phyloP scores from a whole-genome alignment of 2,888 invertebrate species.

The Dasysyrphus tricinctus region DNA sequence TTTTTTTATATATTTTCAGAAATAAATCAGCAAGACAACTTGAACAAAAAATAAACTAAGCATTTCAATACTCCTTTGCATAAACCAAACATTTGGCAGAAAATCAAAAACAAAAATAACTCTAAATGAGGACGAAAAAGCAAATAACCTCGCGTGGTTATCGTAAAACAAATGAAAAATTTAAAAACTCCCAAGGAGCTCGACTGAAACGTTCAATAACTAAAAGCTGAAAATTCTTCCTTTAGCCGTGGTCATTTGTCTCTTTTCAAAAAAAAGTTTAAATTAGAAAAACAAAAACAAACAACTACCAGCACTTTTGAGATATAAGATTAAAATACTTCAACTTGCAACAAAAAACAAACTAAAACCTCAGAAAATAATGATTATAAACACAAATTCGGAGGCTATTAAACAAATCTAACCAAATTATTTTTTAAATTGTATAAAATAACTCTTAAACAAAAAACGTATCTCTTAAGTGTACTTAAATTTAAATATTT shows the following conservation, averaged over 20 bases:
- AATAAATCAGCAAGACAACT: background rate
- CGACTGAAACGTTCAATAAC: slow-evolving; percentile 62
- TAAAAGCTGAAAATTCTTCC: slow-evolving; percentile 70
- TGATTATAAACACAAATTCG: background rate
- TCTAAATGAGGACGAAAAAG: slow-evolving; percentile 75
- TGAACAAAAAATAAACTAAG: background rate
- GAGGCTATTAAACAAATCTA: slow-evolving; percentile 15
- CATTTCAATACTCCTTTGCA: background rate
- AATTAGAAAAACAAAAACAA: slow-evolving; percentile 6
- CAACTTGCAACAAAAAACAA: slow-evolving; percentile 21
- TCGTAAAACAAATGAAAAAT: slow-evolving; percentile 72
- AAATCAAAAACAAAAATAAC: slow-evolving; percentile 47
- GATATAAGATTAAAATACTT: background rate
- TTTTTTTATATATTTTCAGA: background rate
- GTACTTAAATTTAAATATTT: slow-evolving; percentile 24
- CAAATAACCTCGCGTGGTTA: slow-evolving; percentile 68
- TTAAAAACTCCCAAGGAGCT: slow-evolving; percentile 69
- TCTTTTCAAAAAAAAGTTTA: slow-evolving; percentile 22
- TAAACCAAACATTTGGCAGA: slow-evolving; percentile 23
- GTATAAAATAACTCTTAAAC: slow-evolving; percentile 11
- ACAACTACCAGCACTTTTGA: slow-evolving; percentile 22
- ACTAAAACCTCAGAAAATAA: slow-evolving; percentile 10
- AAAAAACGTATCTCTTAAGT: slow-evolving; percentile 31
- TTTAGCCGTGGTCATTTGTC: slow-evolving; percentile 25
- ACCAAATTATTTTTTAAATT: slow-evolving; percentile 15